A percentile compares a stretch with the other conserved stretches of the same genome.
Evolutionary conservation across 2,113 vertebrate genomes (phyloP).

Genomic region (Notothenia rossii): DNA sequence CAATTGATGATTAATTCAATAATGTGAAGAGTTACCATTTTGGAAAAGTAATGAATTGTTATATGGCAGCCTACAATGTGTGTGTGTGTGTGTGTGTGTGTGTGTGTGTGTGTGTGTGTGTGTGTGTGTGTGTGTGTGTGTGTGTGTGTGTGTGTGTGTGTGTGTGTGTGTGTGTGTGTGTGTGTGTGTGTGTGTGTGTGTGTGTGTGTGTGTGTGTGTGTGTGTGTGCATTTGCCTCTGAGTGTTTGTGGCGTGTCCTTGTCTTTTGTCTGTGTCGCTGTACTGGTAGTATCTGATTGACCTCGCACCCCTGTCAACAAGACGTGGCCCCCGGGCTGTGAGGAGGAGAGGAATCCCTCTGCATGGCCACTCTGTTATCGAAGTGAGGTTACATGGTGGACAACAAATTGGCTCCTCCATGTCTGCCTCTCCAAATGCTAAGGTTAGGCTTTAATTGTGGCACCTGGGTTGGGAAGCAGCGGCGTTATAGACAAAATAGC

Average conservation of each 20-base stretch:
- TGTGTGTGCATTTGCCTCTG: conserved; percentile 6
- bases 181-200: conserved; percentile 1
- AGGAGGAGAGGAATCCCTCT: conserved; percentile 37
- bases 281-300: conserved; percentile 62
- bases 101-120: conserved; percentile 11
- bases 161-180: conserved; percentile 1
- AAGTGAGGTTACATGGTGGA: conserved; percentile 55
- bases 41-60: neutral
- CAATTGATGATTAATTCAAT: neutral
- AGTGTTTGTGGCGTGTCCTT: conserved; percentile 33
- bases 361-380: conserved; percentile 62
- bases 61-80: neutral
- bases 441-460: conserved; percentile 87
- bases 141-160: conserved; percentile 10
- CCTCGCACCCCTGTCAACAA: conserved; percentile 72
- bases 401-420: conserved; percentile 83
- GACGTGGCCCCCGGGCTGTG: conserved; percentile 46
- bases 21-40: neutral
- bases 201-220: conserved; percentile 2
- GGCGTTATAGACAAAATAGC: conserved; percentile 84
- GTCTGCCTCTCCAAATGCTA: conserved; percentile 82
- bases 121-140: conserved; percentile 11
- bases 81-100: conserved; percentile 9
- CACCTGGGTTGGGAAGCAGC: conserved; percentile 72
- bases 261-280: conserved; percentile 28